Conservation (phyloP, 1,140 invertebrate species). For the Papilio polytes region DNA sequence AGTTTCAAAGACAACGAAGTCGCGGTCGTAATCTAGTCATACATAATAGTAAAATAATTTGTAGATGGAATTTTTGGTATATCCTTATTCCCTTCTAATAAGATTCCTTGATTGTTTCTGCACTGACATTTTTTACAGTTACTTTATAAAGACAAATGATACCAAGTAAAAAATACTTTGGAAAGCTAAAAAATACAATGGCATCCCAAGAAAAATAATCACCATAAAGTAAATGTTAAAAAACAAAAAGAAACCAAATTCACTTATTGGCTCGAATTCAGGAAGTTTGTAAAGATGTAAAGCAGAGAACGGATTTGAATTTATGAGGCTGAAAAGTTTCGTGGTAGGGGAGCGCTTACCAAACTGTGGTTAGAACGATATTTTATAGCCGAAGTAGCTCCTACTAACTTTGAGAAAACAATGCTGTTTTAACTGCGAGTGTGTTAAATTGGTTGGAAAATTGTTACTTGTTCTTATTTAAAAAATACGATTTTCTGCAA, state of each 20-base stretch:
- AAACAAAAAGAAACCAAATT: constrained; percentile 21
- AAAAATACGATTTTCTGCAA: neutral
- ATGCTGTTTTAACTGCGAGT: constrained; percentile 9
- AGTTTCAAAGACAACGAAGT: neutral
- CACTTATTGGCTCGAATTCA: constrained; percentile 9
- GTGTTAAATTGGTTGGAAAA: constrained; percentile 3
- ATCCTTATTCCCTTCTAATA: neutral
- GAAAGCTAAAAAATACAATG: neutral
- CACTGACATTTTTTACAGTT: constrained; percentile 5
- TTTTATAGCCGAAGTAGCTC: constrained; percentile 20
- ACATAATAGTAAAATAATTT: neutral
- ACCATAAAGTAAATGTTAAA: constrained; percentile 6
- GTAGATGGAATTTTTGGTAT: neutral
- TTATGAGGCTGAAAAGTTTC: constrained; percentile 23
- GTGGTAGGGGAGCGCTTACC: neutral
- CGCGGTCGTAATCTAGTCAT: too few species aligned
- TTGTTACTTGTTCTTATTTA: neutral
- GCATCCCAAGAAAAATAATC: neutral
- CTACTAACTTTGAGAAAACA: constrained; percentile 6
- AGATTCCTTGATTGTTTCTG: neutral
- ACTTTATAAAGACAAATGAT: neutral
- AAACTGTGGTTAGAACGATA: neutral
- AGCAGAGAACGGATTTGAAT: constrained; percentile 13
- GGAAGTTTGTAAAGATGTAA: constrained; percentile 10
- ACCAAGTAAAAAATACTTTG: neutral